Evolutionary conservation across 2,888 invertebrate genomes (phyloP).

Genomic region (Drosophila kanekoi): DNA sequence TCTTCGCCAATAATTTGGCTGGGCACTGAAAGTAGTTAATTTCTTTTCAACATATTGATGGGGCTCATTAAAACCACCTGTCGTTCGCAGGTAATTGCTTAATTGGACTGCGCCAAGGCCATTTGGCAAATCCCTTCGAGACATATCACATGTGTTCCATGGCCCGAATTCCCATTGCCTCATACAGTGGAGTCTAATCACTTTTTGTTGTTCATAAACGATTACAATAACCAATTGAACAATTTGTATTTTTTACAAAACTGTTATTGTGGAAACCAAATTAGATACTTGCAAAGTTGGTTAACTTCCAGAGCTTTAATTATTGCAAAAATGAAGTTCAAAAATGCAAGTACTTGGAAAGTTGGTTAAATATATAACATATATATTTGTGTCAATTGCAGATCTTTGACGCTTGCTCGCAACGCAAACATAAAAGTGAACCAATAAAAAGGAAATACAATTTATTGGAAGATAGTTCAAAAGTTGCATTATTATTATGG

Average conservation of each 20-base stretch:
- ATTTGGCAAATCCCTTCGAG: conserved; percentile 31
- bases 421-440: too few species aligned
- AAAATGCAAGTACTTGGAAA: too few species aligned
- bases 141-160: conserved; percentile 9
- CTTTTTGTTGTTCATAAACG: neutral
- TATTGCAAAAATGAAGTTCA: too few species aligned
- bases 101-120: conserved; percentile 28
- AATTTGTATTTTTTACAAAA: too few species aligned
- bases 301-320: too few species aligned
- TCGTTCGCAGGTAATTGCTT: conserved; percentile 27
- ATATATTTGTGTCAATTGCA: too few species aligned
- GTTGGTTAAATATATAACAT: too few species aligned
- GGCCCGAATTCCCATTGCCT: neutral
- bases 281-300: too few species aligned
- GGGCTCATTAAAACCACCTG: conserved; percentile 13
- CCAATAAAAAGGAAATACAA: too few species aligned
- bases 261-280: too few species aligned
- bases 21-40: neutral
- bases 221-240: too few species aligned
- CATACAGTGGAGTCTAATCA: neutral
- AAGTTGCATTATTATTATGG: conserved; percentile 12
- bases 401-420: too few species aligned
- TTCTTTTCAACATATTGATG: conserved; percentile 3
- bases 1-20: neutral
- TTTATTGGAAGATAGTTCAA: neutral